Conservation (phyloP, 2,888 invertebrate genomes). For the Zygothrica quintamaculata region DNA sequence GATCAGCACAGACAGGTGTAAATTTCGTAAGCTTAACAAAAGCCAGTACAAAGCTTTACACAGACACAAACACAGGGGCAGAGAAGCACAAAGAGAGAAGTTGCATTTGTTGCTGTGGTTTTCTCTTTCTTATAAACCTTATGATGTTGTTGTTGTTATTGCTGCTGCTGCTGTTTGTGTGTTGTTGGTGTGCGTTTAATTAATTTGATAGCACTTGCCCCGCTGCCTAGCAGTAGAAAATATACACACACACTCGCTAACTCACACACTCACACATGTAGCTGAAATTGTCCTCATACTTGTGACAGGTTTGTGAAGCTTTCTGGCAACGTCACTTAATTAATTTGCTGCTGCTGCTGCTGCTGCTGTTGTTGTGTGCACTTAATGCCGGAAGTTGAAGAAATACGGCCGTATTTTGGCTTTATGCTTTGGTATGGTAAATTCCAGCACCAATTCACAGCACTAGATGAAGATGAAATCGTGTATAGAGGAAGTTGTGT, state of each 20-base stretch:
- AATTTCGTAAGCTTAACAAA: slow-evolving; percentile 68
- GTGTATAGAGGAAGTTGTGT: slow-evolving; percentile 45
- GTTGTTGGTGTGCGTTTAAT: slow-evolving; percentile 63
- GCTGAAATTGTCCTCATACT: slow-evolving; percentile 5
- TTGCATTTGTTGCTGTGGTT: slow-evolving; percentile 24
- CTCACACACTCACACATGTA: slow-evolving; percentile 9
- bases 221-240: background rate
- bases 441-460: slow-evolving; percentile 57
- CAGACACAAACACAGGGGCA: slow-evolving; percentile 15
- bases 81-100: slow-evolving; percentile 13
- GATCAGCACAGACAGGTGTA: slow-evolving; percentile 72
- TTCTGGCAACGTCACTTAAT: slow-evolving; percentile 71
- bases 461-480: slow-evolving; percentile 42
- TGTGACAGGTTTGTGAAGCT: slow-evolving; percentile 39
- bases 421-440: slow-evolving; percentile 60
- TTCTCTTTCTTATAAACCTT: background rate
- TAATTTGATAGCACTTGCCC: slow-evolving; percentile 65
- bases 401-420: slow-evolving; percentile 68
- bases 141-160: slow-evolving; percentile 2
- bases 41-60: slow-evolving; percentile 54
- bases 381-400: slow-evolving; percentile 76
- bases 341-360: slow-evolving; percentile 67
- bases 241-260: slow-evolving; percentile 5
- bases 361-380: no score
- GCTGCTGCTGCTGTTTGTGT: no score